phyloP scores from a whole-genome alignment of 2,113 vertebrate genomes.

The Clupea harengus region DNA sequence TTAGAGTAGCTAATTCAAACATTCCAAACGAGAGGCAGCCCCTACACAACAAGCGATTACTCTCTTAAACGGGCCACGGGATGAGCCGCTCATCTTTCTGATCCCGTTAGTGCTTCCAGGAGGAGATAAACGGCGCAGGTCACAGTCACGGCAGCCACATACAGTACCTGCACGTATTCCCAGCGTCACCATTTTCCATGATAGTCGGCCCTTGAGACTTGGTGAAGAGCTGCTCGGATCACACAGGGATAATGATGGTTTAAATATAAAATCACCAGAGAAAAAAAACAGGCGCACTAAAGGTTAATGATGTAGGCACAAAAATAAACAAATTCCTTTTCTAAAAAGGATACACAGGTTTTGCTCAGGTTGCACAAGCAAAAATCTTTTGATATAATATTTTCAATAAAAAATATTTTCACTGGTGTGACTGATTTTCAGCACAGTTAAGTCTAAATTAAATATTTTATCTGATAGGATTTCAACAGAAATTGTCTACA shows the following conservation, averaged over 20 bases:
- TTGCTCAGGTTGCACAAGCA: conserved; percentile 16
- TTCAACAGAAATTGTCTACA: background rate
- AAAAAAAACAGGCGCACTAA: background rate
- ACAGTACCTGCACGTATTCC: background rate
- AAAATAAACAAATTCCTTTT: background rate
- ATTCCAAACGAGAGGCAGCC: background rate
- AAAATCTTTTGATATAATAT: background rate
- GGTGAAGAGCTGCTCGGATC: background rate
- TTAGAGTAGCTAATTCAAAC: background rate
- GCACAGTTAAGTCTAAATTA: background rate
- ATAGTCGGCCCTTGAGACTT: too few species aligned
- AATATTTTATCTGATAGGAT: background rate
- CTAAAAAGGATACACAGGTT: background rate
- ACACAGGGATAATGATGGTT: background rate
- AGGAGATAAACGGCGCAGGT: background rate
- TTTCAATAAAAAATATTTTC: background rate
- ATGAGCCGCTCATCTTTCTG: background rate
- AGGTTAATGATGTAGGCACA: background rate
- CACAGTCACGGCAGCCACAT: background rate
- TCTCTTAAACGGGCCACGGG: background rate
- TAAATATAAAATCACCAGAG: background rate
- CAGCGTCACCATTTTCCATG: too few species aligned
- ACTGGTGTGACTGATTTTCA: background rate
- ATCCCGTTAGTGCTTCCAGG: background rate
- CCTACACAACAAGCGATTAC: background rate